These are phyloP conservation scores for Xiphorhynchus elegans DNA, from an alignment of 2,113 vertebrate genomes.

Conservation along the genomic window DNA sequence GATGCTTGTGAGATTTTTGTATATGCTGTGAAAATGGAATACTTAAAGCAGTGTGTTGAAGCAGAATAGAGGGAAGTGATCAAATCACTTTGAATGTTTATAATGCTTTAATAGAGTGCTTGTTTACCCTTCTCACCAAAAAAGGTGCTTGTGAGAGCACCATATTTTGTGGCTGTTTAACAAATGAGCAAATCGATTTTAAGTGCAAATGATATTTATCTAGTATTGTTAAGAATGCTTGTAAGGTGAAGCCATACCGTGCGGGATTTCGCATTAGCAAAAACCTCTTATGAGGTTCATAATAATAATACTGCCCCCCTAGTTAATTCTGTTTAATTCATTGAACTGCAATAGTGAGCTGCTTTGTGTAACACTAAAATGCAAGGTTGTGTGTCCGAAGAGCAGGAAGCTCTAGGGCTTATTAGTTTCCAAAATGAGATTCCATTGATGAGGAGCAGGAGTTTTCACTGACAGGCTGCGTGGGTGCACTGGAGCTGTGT, in stretches of 20 bases:
- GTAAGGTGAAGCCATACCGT: slow-evolving; percentile 28
- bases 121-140: slow-evolving; percentile 67
- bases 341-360: not conserved
- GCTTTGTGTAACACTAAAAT: not conserved
- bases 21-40: not conserved
- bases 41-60: not conserved
- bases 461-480: not conserved
- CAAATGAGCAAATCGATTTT: not conserved
- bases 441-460: not conserved
- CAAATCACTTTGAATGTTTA: slow-evolving; percentile 5
- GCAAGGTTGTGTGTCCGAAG: not conserved
- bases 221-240: slow-evolving; percentile 37
- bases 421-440: not conserved
- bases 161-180: slow-evolving; percentile 32
- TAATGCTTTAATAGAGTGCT: slow-evolving; percentile 66
- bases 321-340: not conserved
- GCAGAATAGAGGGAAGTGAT: not conserved
- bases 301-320: not conserved
- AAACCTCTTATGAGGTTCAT: not conserved
- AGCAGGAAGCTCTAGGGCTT: not conserved
- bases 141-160: slow-evolving; percentile 30
- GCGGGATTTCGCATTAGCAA: not conserved
- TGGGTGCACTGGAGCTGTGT: not conserved
- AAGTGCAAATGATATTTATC: slow-evolving; percentile 59
- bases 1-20: not conserved